Evolutionary conservation across 2,113 vertebrate genomes (phyloP).

Genomic region (Platysteira castanea): DNA sequence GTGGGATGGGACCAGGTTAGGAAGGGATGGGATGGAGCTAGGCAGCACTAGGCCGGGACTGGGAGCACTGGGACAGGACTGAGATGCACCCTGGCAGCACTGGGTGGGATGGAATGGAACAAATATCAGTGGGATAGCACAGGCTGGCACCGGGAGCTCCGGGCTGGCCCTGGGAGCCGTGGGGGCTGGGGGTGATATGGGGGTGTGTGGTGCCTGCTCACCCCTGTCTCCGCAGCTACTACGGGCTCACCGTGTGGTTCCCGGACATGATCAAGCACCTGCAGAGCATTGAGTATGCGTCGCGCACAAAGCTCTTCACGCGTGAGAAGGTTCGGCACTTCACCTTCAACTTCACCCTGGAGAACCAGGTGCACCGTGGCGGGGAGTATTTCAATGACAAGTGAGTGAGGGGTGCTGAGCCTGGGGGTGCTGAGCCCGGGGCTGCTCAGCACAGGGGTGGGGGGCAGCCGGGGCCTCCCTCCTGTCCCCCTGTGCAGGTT

Average conservation of each 20-base stretch:
- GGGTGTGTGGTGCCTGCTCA: neutral
- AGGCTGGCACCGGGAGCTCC: neutral
- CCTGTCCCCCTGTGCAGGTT: constrained; percentile 71
- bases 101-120: neutral
- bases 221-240: constrained; percentile 78
- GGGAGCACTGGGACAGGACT: neutral
- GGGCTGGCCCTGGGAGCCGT: rapidly evolving
- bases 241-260: constrained; percentile 95
- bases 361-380: constrained; percentile 94
- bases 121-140: rapidly evolving
- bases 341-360: constrained; percentile 97
- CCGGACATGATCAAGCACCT: constrained; percentile 98
- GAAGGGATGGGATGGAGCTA: neutral
- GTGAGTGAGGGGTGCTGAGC: constrained; percentile 54
- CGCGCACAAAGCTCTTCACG: constrained; percentile 87
- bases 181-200: too few relatives aligned
- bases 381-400: constrained; percentile 97
- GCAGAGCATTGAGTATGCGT: constrained; percentile 87
- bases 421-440: neutral
- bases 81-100: neutral
- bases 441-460: neutral
- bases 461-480: neutral
- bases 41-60: neutral
- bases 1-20: neutral
- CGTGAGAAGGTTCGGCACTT: constrained; percentile 90